A percentile compares a stretch with the other conserved stretches of the same genome.
phyloP scores from a whole-genome alignment of 2,888 invertebrate species.

The Yponomeuta malinellus region DNA sequence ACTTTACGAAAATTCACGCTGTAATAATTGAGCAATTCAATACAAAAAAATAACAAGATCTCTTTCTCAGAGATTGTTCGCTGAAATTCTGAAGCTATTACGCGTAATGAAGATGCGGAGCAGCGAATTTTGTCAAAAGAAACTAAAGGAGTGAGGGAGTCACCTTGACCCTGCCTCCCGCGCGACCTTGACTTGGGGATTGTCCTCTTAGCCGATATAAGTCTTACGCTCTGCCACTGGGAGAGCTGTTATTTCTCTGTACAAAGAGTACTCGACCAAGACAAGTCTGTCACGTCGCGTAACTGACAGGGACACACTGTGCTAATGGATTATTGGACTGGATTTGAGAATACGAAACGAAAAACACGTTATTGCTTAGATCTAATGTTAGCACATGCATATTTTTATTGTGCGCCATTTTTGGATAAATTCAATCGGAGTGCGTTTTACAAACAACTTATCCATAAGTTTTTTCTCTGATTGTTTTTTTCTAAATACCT shows the following conservation, averaged over 20 bases:
- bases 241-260: too few species aligned
- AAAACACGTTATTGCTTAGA: too few species aligned
- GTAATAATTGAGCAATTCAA: background rate
- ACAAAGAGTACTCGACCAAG: background rate
- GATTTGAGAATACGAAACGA: background rate
- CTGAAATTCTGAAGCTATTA: background rate
- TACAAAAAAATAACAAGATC: background rate
- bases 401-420: too few species aligned
- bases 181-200: background rate
- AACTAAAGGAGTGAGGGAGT: background rate
- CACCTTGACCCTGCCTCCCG: background rate
- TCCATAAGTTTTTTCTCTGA: too few species aligned
- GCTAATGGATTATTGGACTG: background rate
- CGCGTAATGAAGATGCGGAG: background rate
- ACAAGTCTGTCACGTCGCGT: background rate
- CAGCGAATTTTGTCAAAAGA: background rate
- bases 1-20: background rate
- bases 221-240: background rate
- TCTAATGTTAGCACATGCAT: too few species aligned
- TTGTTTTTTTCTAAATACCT: too few species aligned
- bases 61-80: background rate
- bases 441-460: too few species aligned
- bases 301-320: background rate
- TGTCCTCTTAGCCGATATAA: background rate
- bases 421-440: too few species aligned